Base-by-base conservation (phyloP, 2,888 invertebrate genomes). In the Yponomeuta evonymella region DNA sequence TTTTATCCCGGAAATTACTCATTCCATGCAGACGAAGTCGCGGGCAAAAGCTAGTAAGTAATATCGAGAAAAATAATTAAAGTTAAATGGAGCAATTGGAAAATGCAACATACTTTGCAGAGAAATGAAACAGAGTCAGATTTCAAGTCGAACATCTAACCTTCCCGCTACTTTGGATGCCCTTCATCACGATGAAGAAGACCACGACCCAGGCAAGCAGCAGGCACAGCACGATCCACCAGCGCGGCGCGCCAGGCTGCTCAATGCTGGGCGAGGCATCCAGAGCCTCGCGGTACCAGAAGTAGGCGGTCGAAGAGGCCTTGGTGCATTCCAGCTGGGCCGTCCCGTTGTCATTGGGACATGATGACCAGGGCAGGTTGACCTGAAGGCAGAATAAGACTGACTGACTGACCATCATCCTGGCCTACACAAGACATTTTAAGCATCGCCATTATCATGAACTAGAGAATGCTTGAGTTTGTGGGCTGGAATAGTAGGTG, bases 151-250 rank as follows among this genome's bases (percentile, higher is more conserved):
- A 51, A 67, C 15, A 11, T 70, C 78, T 77, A 83, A 97, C 97
- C 95, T 98, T 98, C 79, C 98, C 98, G 75, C 98, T 98, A 79
- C 98, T 98, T 90, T 98, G 98, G 75, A 98, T 98, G 69, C 98
- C 98, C 87, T 97, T 97, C 97, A 98, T 98, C 67, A 98, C 97
- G 81, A 98, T 98, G 82, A 97, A 96, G 93, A 97, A 98, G 48
- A 98, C 98, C 75, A 98, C 94, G 69, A 95, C 86, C 98, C 98
- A 98, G 33, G 98, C 96, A 48, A 98, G 92, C 72, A 97, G 84
- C 69, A 98, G 94, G 81, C 98, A 98, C 51, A 97, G 85, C 0
- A 97, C 96, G 83, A 98, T 98, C 96, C 98, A 98, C 97, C 97
- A 98, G 77, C 97, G 95, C 8, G 98, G 95, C 36, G 95, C 95